Base-by-base conservation (phyloP, 53 echinoderm and acorn worm genomes). In the Crossaster papposus region DNA sequence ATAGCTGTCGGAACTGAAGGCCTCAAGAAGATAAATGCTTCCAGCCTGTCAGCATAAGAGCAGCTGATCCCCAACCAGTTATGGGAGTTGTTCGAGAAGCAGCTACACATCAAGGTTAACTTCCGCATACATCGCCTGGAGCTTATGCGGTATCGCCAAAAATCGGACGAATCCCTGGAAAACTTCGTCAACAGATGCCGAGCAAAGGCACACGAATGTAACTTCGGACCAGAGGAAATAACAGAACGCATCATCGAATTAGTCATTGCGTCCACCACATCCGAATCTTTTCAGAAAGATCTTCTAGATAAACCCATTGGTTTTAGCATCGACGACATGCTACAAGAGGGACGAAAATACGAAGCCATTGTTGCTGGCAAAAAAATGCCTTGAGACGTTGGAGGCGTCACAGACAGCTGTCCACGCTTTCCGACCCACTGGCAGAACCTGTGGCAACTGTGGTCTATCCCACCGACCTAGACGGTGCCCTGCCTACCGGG, bases 401-500 rank as follows among this genome's bases (percentile, higher is more conserved):
- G 71, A 82, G 8, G 22, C 52, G 5, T 51, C 50, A 5, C 22
- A 32, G 4, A 31, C 81, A 6, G 30, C 81, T 20, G 58, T 81
- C 31, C 20, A 81, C 33, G 81, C 81, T 22, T 22, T 81, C 2
- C 54, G 23, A 17, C 1, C 29, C 30, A 5, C 17, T 1, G 13
- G 62, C 0, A 55, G 33, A 3, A 4, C 63, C 1, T 95, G 95
- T 71, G 63, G 72, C 8, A 93, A 91, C 51, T 95, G 93, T 34
- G 89, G 81, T 4, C 81, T 83, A 4, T 20, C 63, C 18, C 95
- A 91, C 29, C 83, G 55, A 29, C 88, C 83, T 10, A 28, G 87
- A 7, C 68, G 86, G 54, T 95, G 93, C 74, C 93, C 95, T 15
- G 95, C 93, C 22, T 93, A 83, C 32, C 20, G 79, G 1, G 92